Conservation (phyloP, 2,888 invertebrate species). For the Melieria crassipennis region DNA sequence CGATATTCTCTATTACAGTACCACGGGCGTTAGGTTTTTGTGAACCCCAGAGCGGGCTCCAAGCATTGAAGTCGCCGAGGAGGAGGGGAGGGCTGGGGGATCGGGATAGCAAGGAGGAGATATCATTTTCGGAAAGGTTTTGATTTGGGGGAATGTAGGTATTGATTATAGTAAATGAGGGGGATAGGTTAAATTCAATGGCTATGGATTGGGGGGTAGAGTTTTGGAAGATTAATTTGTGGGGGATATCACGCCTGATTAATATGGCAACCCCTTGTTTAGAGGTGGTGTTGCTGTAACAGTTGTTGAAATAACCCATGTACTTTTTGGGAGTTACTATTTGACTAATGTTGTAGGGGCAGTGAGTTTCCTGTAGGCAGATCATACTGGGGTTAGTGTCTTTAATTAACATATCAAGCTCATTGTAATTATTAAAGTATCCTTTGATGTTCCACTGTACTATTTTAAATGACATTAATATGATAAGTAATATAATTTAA, state of each 20-base stretch:
- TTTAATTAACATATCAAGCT: constrained; percentile 7
- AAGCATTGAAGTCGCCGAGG: constrained; percentile 19
- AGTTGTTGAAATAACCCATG: background rate
- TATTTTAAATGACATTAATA: constrained; percentile 9
- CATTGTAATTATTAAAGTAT: constrained; percentile 9
- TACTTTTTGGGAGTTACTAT: background rate
- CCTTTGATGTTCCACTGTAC: constrained; percentile 12
- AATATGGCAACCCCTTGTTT: background rate
- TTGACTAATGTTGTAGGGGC: background rate
- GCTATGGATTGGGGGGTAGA: background rate
- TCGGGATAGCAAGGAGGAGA: constrained; percentile 3
- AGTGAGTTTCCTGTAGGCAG: constrained; percentile 17
- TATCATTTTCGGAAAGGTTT: background rate
- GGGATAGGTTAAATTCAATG: background rate
- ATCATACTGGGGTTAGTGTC: constrained; percentile 9
- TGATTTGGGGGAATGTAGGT: constrained; percentile 3
- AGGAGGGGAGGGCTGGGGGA: background rate
- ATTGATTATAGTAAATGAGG: background rate
- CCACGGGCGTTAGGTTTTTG: constrained; percentile 6
- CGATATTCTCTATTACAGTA: constrained; percentile 16
- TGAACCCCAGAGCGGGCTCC: constrained; percentile 26
- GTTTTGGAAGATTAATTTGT: background rate
- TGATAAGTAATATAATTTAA: background rate
- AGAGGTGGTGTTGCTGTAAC: no score
- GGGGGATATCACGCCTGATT: background rate